These are phyloP conservation scores for Triops longicaudatus DNA, from an alignment of 1,140 invertebrate species.

Conservation along the genomic window DNA sequence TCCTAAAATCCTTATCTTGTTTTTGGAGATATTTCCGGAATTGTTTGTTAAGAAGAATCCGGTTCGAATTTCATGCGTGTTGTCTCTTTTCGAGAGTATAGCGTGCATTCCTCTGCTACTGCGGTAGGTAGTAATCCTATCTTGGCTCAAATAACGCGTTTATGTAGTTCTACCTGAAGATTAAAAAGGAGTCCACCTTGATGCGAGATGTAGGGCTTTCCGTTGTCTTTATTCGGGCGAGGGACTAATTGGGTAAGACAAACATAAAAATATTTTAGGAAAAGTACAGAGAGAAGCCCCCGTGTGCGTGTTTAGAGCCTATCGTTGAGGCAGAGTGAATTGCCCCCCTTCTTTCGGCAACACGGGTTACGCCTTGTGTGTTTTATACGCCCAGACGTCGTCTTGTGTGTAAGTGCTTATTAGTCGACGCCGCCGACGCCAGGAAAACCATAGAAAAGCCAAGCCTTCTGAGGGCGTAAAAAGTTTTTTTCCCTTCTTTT, in stretches of 20 bases:
- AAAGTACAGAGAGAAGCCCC: neutral
- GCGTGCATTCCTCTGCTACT: no score
- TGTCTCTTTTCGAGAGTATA: no score
- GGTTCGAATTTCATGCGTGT: no score
- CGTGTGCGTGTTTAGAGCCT: neutral
- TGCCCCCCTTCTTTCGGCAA: neutral
- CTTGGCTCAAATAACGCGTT: no score
- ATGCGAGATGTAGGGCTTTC: no score
- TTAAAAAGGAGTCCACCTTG: no score
- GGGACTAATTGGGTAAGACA: conserved; percentile 8
- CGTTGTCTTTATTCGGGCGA: no score
- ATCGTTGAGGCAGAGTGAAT: neutral
- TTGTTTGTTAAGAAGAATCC: no score
- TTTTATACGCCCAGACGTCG: conserved; percentile 1
- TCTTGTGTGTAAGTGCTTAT: conserved; percentile 1
- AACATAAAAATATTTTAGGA: neutral
- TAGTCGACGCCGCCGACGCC: conserved; percentile 7
- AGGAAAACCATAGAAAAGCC: neutral
- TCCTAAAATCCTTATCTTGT: neutral
- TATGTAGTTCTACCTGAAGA: no score
- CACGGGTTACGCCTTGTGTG: neutral
- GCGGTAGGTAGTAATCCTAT: no score
- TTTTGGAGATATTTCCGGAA: neutral
- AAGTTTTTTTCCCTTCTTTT: neutral
- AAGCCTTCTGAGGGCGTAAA: neutral